Evolutionary conservation across 1,140 invertebrate genomes (phyloP), one percentile per base, ranked within the genome.

Genomic region (Cyphomyrmex costatus): DNA sequence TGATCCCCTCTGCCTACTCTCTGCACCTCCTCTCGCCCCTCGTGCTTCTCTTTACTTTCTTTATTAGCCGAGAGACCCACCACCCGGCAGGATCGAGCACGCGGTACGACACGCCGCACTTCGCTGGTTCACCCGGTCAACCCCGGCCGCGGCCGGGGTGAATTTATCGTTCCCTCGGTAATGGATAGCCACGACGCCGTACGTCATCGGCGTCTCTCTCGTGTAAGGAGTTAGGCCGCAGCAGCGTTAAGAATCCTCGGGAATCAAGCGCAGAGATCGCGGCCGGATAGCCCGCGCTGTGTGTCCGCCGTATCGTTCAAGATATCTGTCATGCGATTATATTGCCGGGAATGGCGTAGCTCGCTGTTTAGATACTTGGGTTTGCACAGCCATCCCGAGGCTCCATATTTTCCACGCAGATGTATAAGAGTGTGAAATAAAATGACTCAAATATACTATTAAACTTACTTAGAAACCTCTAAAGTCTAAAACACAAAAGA

Each of bases 1-100:
- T 92, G 88, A 91, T 83, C 79, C 33, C 73, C 60, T 79, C 68
- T 46, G 42, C 56, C 46, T 46, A 30, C 33, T 16, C 42, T 33
- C 36, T 56, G 2, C 49, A n/a, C n/a, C 66, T 16, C n/a, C 78
- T 60, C 87, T 83, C 77, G 82, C 49, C 83, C 86, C 84, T 16
- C 85, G 51, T 79, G 77, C 73, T 90, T 86, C 70, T 80, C 71
- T 65, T 87, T 86, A 73, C 70, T 76, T 85, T 88, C 88, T 92
- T 93, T 93, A 93, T 93, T 93, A 93, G 90, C 88, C 61, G 85
- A 88, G 86, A 90, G 89, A 87, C 89, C 86, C 68, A 90, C 89
- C 89, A 90, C 89, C 82, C 88, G 88, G 88, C 88, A 66, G 84
- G 60, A 78, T 86, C 88, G 88, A 86, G 85, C 30, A 78, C 19